phyloP scores from a whole-genome alignment of 2,888 invertebrate genomes.

The Xanthorhoe designata region DNA sequence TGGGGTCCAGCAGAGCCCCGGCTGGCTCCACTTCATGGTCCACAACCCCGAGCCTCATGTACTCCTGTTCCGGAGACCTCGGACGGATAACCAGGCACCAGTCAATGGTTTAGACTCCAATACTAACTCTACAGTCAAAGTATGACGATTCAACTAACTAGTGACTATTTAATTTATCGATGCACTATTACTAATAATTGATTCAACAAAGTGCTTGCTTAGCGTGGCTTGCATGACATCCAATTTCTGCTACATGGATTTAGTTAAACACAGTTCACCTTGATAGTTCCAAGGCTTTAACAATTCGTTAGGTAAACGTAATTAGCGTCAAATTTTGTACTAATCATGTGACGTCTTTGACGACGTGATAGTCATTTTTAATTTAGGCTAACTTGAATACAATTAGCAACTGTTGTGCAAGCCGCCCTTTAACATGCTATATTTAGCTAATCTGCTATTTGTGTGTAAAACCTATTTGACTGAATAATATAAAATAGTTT shows the following conservation, averaged over 20 bases:
- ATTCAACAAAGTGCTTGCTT: neutral
- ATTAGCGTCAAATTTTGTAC: too few relatives aligned
- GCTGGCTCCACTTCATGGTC: constrained; percentile 94
- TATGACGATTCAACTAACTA: constrained; percentile 49
- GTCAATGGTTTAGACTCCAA: constrained; percentile 68
- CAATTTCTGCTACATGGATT: too few relatives aligned
- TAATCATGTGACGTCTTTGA: too few relatives aligned
- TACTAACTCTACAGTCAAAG: constrained; percentile 64
- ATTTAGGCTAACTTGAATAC: too few relatives aligned
- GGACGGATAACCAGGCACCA: constrained; percentile 62
- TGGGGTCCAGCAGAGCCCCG: constrained; percentile 97
- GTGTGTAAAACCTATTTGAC: constrained; percentile 7
- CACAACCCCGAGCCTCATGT: constrained; percentile 97
- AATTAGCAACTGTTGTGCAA: too few relatives aligned
- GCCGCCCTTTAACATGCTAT: neutral
- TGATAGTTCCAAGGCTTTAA: too few relatives aligned
- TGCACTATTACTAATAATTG: constrained; percentile 3
- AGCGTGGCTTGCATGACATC: neutral
- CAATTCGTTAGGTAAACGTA: too few relatives aligned
- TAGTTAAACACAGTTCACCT: too few relatives aligned
- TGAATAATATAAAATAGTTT: constrained; percentile 20
- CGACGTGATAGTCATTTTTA: too few relatives aligned
- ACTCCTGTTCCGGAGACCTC: constrained; percentile 90
- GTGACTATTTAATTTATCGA: constrained; percentile 7
- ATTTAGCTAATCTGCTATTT: neutral